Evolutionary conservation across 2,113 vertebrate species (phyloP).

Genomic region (Sphaerodactylus townsendi): DNA sequence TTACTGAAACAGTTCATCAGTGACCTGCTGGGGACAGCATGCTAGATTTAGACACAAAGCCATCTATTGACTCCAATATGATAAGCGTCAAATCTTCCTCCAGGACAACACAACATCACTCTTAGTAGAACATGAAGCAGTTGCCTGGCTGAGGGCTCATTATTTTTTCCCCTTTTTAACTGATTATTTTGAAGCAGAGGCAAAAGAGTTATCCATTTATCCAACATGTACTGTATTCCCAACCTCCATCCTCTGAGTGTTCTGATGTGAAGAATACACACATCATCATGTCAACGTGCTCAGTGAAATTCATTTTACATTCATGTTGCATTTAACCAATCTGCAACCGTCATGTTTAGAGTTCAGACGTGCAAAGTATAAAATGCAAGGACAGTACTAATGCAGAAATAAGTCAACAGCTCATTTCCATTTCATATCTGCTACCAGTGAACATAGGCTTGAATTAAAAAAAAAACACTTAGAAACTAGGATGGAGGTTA

Average conservation of each 20-base stretch:
- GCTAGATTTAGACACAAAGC: constrained; percentile 12
- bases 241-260: constrained; percentile 27
- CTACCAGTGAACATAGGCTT: constrained; percentile 16
- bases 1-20: accelerated
- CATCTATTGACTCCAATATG: background rate
- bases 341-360: constrained; percentile 35
- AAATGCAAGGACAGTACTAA: constrained; percentile 22
- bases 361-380: constrained; percentile 33
- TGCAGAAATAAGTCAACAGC: constrained; percentile 49
- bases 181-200: constrained; percentile 23
- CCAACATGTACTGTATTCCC: background rate
- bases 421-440: constrained; percentile 44
- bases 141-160: accelerated
- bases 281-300: background rate
- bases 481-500: constrained; percentile 46
- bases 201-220: constrained; percentile 38
- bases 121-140: background rate
- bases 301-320: background rate
- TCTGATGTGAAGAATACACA: constrained; percentile 35
- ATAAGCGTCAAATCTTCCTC: background rate
- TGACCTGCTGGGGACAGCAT: background rate
- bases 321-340: constrained; percentile 31
- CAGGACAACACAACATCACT: constrained; percentile 5
- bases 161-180: constrained; percentile 5
- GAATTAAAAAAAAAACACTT: constrained; percentile 36